Base-by-base conservation (phyloP, 2,888 invertebrate genomes). In the Phytoseiulus persimilis region DNA sequence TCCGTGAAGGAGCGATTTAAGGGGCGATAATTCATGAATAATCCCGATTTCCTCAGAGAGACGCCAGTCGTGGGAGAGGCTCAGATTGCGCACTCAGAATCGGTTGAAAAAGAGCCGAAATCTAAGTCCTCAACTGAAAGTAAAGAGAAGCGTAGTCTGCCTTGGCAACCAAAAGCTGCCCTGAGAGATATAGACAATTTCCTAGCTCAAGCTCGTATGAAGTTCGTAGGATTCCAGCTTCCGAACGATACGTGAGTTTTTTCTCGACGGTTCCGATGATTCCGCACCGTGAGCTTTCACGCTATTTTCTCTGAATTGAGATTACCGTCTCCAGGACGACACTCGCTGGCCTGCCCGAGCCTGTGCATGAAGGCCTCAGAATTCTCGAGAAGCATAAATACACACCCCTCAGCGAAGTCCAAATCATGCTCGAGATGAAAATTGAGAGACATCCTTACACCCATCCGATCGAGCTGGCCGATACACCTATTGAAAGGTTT, bases 81-180 rank as follows among this genome's bases (percentile, higher is more conserved):
- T 28, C 87, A 87, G 33, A 87, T 87, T n/a, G 87, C 33, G 33
- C 87, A 33, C 45, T 87, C 87, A 32, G 87, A 87, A 6, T 87
- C 87, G 32, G 39, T 39, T n/a, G 87, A 87, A n/a, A 87, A 87
- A 32, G 87, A 87, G n/a, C 39, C 32, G 32, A 87, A 87, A 45
- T 33, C 32, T 39, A 87, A 87, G 87, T n/a, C 87, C 0, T 87
- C 87, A 32, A 14, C 65, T 65, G 65, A 65, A 28, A 65, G 65
- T 23, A 87, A 87, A 87, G 87, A 87, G 32, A 33, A 31, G 31
- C 87, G 87, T 9, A 95, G 96, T 90, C 94, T 99, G 91, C 98
- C 98, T 0, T 99, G 98, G 98, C 95, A 96, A 91, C 98, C 98
- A 0, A 99, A 99, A 94, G 98, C 98, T 28, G 94, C 97, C 14